Conservation (phyloP, 2,888 invertebrate genomes). For the Euplagia quadripunctaria region DNA sequence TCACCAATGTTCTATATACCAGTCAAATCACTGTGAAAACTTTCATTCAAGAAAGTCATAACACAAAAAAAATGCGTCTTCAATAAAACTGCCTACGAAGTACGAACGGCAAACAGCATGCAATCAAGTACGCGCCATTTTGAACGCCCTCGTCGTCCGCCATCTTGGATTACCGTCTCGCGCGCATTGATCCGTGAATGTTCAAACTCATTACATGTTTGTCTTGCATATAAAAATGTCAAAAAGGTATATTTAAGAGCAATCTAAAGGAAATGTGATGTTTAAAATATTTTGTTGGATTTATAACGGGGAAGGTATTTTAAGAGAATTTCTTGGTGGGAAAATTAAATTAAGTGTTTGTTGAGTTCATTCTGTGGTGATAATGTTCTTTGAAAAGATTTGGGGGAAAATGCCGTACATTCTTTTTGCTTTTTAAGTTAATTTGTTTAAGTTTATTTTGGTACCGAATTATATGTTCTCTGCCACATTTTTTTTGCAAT, state of each 20-base stretch:
- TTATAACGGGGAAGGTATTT: slow-evolving; percentile 20
- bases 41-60: background rate
- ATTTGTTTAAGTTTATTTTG: background rate
- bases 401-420: background rate
- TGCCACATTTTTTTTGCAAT: background rate
- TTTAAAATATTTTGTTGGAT: slow-evolving; percentile 33
- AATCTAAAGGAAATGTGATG: slow-evolving; percentile 33
- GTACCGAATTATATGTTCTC: background rate
- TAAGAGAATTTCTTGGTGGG: slow-evolving; percentile 8
- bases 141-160: slow-evolving; percentile 46
- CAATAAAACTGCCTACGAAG: slow-evolving; percentile 30
- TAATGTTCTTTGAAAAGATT: slow-evolving; percentile 6
- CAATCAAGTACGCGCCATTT: slow-evolving; percentile 44
- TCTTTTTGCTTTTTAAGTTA: slow-evolving; percentile 1
- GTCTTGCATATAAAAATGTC: slow-evolving; percentile 76
- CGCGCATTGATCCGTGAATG: slow-evolving; percentile 63
- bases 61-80: slow-evolving; percentile 11
- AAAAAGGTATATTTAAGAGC: slow-evolving; percentile 43
- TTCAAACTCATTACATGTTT: slow-evolving; percentile 85
- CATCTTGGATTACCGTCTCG: slow-evolving; percentile 44
- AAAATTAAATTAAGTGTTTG: slow-evolving; percentile 20
- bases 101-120: slow-evolving; percentile 39
- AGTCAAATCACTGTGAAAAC: background rate
- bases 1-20: background rate
- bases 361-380: slow-evolving; percentile 27